phyloP scores from a whole-genome alignment of 2,797 vertebrate species.

The Halcyon chelicuti region DNA sequence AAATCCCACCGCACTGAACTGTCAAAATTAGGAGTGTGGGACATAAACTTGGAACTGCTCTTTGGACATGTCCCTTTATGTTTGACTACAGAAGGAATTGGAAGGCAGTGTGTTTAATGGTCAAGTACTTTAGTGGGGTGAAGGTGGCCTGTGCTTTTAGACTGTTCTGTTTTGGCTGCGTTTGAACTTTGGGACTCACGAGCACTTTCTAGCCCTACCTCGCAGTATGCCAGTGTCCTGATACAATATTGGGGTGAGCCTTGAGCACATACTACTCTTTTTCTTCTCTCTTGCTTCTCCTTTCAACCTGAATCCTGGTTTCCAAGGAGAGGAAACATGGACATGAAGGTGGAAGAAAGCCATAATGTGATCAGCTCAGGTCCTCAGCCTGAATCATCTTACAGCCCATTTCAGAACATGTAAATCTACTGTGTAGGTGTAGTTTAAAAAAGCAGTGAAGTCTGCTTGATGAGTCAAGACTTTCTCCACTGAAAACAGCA shows the following conservation, averaged over 20 bases:
- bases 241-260: not conserved
- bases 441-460: not conserved
- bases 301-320: not conserved
- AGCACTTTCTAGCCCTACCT: not conserved
- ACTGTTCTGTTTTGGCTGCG: not conserved
- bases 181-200: not conserved
- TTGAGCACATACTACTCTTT: not conserved
- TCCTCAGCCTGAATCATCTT: not conserved
- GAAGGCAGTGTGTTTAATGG: not conserved
- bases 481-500: not conserved
- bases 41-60: not conserved
- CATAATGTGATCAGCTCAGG: not conserved
- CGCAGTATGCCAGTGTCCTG: not conserved
- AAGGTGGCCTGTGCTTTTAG: not conserved
- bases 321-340: not conserved
- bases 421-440: not conserved
- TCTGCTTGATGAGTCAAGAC: not conserved
- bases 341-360: not conserved
- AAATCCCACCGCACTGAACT: not conserved
- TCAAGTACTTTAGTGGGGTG: not conserved
- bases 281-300: not conserved
- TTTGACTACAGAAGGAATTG: not conserved
- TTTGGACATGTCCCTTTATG: not conserved
- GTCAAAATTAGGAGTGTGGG: not conserved
- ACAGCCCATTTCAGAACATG: not conserved